A percentile compares a stretch with the other conserved stretches of the same genome.
Evolutionary conservation across 2,113 vertebrate genomes (phyloP).

Genomic region (Lophotis ruficrista): DNA sequence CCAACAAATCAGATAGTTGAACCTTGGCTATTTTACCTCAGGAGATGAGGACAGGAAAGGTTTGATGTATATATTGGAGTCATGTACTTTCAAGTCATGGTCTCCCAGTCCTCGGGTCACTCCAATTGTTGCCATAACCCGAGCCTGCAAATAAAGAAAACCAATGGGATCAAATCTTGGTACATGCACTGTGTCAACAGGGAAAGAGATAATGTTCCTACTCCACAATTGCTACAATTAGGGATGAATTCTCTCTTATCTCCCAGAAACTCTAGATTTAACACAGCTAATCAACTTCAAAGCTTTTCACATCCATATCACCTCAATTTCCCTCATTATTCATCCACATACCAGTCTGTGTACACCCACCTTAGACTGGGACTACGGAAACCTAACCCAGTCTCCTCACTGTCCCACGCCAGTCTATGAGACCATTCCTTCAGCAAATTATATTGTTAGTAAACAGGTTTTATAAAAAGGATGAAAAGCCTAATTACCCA

Average conservation of each 20-base stretch:
- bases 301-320: not conserved
- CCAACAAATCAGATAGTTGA: not conserved
- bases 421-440: not conserved
- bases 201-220: not conserved
- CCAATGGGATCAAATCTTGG: not conserved
- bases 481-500: not conserved
- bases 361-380: not conserved
- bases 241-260: not conserved
- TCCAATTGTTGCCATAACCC: constrained; percentile 96
- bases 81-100: constrained; percentile 96
- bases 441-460: not conserved
- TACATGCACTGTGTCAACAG: not conserved
- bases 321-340: not conserved
- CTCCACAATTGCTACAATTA: not conserved
- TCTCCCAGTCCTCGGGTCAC: constrained; percentile 97
- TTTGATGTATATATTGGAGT: constrained; percentile 98
- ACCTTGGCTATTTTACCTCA: constrained; percentile 80
- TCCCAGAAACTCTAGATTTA: not conserved
- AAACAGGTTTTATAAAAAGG: not conserved
- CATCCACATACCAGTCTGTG: not conserved
- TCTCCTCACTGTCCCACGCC: not conserved
- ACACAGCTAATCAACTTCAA: not conserved
- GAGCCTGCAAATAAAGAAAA: constrained; percentile 81
- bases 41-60: constrained; percentile 95
- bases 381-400: not conserved